phyloP scores from a whole-genome alignment of 2,797 vertebrate genomes.

The Chromis chromis region DNA sequence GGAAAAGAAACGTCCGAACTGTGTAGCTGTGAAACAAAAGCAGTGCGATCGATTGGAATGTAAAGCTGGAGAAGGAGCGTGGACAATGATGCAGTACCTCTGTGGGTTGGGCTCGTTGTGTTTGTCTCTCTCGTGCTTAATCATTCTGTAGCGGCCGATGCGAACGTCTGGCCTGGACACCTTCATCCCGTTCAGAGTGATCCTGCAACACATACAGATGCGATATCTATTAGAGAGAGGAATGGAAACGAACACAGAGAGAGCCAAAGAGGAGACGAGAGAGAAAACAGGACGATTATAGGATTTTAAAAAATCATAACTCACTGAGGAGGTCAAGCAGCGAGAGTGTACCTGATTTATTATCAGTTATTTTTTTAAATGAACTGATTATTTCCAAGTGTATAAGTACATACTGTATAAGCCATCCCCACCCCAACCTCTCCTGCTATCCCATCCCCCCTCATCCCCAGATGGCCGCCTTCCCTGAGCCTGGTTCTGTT shows the following conservation, averaged over 20 bases:
- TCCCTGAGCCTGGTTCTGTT: too few relatives aligned
- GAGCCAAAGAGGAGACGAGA: constrained; percentile 10
- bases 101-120: constrained; percentile 99
- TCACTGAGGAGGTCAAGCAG: not conserved
- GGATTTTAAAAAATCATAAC: not conserved
- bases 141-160: constrained; percentile 98
- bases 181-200: constrained; percentile 98
- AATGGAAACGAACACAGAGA: constrained; percentile 16
- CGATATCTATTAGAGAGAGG: constrained; percentile 40
- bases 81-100: constrained; percentile 88
- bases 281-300: not conserved
- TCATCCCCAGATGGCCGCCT: too few relatives aligned
- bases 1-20: constrained; percentile 19
- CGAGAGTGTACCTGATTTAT: too few relatives aligned
- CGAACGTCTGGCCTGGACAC: constrained; percentile 96
- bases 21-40: constrained; percentile 53
- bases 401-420: not conserved
- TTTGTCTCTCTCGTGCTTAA: constrained; percentile 98
- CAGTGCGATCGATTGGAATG: constrained; percentile 38
- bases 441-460: too few relatives aligned
- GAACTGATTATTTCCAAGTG: not conserved
- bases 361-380: not conserved
- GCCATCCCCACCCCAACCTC: too few relatives aligned
- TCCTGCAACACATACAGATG: constrained; percentile 82
- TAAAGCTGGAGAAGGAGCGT: constrained; percentile 27